These are phyloP conservation scores for Plebejus melissa DNA, from an alignment of 2,888 invertebrate species.

Conservation along the genomic window DNA sequence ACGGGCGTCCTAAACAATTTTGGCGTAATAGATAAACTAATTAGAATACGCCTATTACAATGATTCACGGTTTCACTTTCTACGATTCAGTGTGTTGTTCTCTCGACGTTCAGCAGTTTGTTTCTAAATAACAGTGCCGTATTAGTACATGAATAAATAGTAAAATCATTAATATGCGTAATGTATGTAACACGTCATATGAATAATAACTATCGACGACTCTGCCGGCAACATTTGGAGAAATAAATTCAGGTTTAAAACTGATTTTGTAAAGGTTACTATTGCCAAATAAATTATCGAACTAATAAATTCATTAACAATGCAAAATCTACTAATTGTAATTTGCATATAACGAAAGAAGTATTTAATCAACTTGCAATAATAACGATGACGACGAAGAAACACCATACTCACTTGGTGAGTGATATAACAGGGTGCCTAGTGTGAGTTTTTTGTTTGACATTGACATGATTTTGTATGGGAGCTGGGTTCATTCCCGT, in stretches of 20 bases:
- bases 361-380: neutral
- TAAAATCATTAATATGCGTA: conserved; percentile 2
- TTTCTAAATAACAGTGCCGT: conserved; percentile 5
- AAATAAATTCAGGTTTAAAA: neutral
- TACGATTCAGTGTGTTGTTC: conserved; percentile 44
- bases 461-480: too few species aligned
- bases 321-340: neutral
- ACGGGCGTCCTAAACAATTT: conserved; percentile 49
- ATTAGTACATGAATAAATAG: neutral
- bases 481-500: too few species aligned
- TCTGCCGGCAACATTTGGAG: neutral
- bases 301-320: neutral
- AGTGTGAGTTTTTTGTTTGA: too few species aligned
- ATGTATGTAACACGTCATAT: conserved; percentile 3
- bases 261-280: neutral
- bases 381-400: neutral
- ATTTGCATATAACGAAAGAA: neutral
- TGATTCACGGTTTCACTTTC: conserved; percentile 48
- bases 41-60: conserved; percentile 40
- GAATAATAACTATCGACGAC: neutral
- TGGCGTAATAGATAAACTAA: conserved; percentile 54
- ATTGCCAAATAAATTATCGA: neutral
- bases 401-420: neutral
- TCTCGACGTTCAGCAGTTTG: conserved; percentile 10
- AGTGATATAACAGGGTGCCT: too few species aligned